Evolutionary conservation across 2,113 vertebrate genomes (phyloP), one percentile per base, ranked within the genome.

Genomic region (Pelobates fuscus): DNA sequence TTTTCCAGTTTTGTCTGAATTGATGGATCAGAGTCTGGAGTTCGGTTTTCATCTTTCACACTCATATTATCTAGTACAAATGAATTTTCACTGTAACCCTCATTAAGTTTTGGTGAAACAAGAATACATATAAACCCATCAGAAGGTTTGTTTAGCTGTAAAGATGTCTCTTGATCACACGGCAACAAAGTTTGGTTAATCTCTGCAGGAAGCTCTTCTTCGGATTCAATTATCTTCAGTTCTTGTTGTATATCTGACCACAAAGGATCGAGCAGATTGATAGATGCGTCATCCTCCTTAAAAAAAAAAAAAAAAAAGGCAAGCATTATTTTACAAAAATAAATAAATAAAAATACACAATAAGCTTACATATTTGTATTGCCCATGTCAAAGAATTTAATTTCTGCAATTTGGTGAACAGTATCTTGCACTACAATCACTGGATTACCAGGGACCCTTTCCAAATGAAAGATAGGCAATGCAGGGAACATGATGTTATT

Each of bases 221-320:
- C 93, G 43, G 94, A 87, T 80, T 96, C 94, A 0, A 93, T 89
- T 67, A 95, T 95, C 86, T 92, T 94, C 76, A 96, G 84, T 76
- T 97, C 93, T 46, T 92, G 91, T 73, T 94, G 90, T 80, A 91
- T 87, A 62, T 94, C 90, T 5, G 89, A 82, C 93, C 94, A 94
- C 25, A 85, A 63, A 0, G 91, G 83, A 52, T 88, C 86, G 60
- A 88, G 78, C 54, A 87, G 44, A 17, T 67, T 54, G 21, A 77
- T 49, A 23, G 73, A 32, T 20, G 44, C 54, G 2, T 77, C 63
- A 7, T 77, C 73, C 26, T 77, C 63, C 71, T 75, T 20, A 30
- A 46, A 43, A 41, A 29, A 10, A 54, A 5, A n/a, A 18, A n/a
- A 10, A 41, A 44, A 30, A 44, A 32, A 10, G 29, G 10, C 10